Conservation (phyloP, 1,140 invertebrate species). For the Triops longicaudatus region DNA sequence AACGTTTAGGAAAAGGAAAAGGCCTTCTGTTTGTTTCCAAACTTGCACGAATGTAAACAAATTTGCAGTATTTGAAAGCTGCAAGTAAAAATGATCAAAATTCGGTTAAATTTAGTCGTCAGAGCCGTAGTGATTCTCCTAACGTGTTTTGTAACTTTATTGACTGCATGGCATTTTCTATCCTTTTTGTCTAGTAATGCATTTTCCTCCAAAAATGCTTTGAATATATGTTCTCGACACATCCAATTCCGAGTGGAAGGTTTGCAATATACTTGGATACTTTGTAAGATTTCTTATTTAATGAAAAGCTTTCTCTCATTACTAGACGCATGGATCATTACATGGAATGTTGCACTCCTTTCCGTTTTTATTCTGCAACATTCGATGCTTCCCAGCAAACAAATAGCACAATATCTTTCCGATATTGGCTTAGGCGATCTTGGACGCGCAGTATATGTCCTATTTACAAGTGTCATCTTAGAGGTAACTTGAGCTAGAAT, state of each 20-base stretch:
- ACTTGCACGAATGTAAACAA: too few relatives aligned
- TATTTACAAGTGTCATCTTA: not conserved
- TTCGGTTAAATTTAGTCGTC: not conserved
- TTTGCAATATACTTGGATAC: not conserved
- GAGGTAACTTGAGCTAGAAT: not conserved
- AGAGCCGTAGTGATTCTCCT: not conserved
- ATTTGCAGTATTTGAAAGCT: too few relatives aligned
- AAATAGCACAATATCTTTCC: not conserved
- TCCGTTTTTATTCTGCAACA: not conserved
- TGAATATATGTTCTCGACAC: not conserved
- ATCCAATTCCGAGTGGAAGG: not conserved
- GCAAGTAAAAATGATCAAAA: not conserved
- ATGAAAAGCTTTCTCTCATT: not conserved
- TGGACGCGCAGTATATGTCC: not conserved
- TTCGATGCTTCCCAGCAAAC: constrained; percentile 6
- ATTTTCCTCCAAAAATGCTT: not conserved
- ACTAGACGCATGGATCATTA: not conserved
- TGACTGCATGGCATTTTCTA: not conserved
- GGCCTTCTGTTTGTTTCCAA: too few relatives aligned
- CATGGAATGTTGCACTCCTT: not conserved
- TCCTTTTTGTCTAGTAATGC: not conserved
- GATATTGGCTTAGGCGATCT: not conserved
- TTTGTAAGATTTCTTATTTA: not conserved
- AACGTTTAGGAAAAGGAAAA: too few relatives aligned
- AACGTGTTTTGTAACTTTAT: not conserved